Evolutionary conservation across 2,113 vertebrate species (phyloP).

Genomic region (Forbesichthys papilliferus): DNA sequence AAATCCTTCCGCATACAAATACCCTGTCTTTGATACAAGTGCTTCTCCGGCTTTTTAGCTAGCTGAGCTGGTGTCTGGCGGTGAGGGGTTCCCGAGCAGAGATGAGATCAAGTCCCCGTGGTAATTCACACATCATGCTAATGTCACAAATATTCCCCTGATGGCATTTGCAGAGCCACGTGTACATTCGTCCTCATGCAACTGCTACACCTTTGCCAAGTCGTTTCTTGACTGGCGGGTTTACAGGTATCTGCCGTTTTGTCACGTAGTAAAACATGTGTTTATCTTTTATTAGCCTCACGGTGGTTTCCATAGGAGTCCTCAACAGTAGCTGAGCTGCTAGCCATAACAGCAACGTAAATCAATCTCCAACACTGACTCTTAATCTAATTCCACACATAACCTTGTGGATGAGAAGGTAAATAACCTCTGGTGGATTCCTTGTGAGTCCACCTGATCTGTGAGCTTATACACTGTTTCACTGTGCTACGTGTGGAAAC

Average conservation of each 20-base stretch:
- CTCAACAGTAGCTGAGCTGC: conserved; percentile 18
- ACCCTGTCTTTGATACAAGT: neutral
- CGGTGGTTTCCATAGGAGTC: conserved; percentile 8
- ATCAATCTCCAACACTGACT: conserved; percentile 15
- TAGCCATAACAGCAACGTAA: conserved; percentile 1
- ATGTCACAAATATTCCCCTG: conserved; percentile 13
- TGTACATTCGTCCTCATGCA: neutral
- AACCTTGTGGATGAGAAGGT: conserved; percentile 6
- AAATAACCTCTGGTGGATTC: neutral
- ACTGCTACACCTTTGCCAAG: neutral
- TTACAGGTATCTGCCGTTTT: conserved; percentile 1
- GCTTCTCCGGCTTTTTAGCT: neutral
- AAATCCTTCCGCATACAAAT: conserved; percentile 2
- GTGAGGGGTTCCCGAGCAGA: neutral
- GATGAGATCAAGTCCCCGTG: conserved; percentile 7
- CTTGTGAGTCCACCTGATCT: no score
- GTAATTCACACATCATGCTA: conserved; percentile 5
- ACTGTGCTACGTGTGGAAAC: no score
- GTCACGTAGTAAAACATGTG: conserved; percentile 8
- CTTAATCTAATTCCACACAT: conserved; percentile 12
- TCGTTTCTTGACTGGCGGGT: neutral
- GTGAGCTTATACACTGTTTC: no score
- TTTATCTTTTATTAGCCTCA: conserved; percentile 12
- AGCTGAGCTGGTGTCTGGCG: neutral
- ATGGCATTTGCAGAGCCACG: conserved; percentile 26